Evolutionary conservation across 2,888 invertebrate genomes (phyloP).

Genomic region (Arge pagana): DNA sequence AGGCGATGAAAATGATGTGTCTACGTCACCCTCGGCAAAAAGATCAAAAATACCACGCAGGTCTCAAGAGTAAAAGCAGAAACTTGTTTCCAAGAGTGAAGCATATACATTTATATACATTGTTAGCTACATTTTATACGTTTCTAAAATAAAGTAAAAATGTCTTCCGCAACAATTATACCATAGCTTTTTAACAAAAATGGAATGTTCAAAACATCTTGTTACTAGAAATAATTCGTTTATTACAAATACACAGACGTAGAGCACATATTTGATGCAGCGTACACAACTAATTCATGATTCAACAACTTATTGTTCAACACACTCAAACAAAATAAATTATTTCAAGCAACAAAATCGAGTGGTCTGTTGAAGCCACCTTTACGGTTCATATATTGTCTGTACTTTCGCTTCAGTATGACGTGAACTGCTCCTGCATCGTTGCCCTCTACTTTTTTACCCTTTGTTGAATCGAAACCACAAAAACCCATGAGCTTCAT

Average conservation of each 20-base stretch:
- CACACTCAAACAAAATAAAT: constrained; percentile 35
- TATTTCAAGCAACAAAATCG: constrained; percentile 91
- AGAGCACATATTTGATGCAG: no score
- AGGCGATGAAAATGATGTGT: no score
- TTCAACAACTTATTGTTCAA: not conserved
- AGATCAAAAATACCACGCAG: no score
- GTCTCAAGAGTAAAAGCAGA: no score
- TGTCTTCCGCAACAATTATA: no score
- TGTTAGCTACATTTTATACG: no score
- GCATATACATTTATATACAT: no score
- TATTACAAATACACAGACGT: no score
- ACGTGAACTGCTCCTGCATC: constrained; percentile 95
- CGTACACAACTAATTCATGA: no score
- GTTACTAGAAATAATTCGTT: not conserved
- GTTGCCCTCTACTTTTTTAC: constrained; percentile 93
- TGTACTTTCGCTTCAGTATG: constrained; percentile 92
- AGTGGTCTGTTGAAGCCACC: constrained; percentile 98
- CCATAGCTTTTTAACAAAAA: not conserved
- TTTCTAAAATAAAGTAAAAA: no score
- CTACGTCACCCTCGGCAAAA: no score
- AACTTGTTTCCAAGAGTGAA: no score
- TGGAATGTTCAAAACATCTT: not conserved
- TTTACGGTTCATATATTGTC: constrained; percentile 99
- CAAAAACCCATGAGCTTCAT: constrained; percentile 96
- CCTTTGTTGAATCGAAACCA: constrained; percentile 94